Evolutionary conservation across 2,113 vertebrate genomes (phyloP).

Genomic region (Bombycilla garrulus): DNA sequence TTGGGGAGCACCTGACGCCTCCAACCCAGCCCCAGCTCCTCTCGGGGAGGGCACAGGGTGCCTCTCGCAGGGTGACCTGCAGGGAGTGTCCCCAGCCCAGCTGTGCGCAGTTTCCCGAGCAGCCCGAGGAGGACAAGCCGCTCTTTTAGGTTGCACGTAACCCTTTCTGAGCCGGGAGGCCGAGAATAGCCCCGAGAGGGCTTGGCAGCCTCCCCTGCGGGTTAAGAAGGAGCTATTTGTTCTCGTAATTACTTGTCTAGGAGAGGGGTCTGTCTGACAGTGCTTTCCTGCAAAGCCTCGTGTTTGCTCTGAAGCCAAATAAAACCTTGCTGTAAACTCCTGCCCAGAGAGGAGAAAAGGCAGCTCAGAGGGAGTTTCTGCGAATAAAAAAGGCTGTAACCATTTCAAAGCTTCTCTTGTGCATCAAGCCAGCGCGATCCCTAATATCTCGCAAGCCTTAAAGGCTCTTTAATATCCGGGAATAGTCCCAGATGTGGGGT

Average conservation of each 20-base stretch:
- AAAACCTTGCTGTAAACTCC: conserved; percentile 52
- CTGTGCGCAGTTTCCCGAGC: background rate
- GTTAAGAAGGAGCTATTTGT: conserved; percentile 65
- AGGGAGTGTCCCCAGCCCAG: background rate
- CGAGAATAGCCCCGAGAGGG: conserved; percentile 17
- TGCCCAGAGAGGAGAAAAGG: conserved; percentile 47
- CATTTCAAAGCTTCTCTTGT: conserved; percentile 52
- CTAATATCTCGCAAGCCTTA: background rate
- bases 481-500: background rate
- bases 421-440: background rate
- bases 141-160: conserved; percentile 29
- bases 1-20: background rate
- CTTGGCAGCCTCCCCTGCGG: conserved; percentile 33
- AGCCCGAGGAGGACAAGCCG: conserved; percentile 1
- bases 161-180: conserved; percentile 40
- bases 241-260: conserved; percentile 50
- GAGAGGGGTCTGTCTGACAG: conserved; percentile 58
- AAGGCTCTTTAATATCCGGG: conserved; percentile 19
- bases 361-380: conserved; percentile 38
- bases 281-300: conserved; percentile 49
- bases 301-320: conserved; percentile 59
- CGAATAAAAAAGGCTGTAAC: conserved; percentile 47
- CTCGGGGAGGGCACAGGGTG: background rate
- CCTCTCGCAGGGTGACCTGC: background rate
- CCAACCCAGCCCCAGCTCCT: background rate